Evolutionary conservation across 1,140 invertebrate genomes (phyloP), one percentile per base, ranked within the genome.

Genomic region (Drosophila repletoides): DNA sequence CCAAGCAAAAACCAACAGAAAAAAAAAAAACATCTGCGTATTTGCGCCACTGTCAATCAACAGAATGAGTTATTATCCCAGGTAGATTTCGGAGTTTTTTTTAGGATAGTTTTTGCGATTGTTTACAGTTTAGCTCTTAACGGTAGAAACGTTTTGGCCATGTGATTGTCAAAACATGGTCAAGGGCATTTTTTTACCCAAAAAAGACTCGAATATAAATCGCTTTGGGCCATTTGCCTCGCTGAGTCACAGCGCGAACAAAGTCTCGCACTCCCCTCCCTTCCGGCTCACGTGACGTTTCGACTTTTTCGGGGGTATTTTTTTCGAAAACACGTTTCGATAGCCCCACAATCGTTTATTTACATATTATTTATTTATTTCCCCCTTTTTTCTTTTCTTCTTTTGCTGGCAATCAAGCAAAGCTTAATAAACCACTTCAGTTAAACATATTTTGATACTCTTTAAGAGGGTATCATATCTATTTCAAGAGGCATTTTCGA

Each of bases 151-250:
- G 7, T n/a, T 19, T 41, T 33, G 52, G 2, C 60, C 73, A 40
- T 45, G 56, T 40, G 60, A 28, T 19, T 84, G 64, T 77, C 74
- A 63, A 84, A 84, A 83, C 58, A 83, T 79, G 70, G 80, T 79
- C 79, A 84, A 84, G 79, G 80, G 56, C 76, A 79, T 41, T n/a
- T 21, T n/a, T 60, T 38, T 6, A n/a, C 15, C 10, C 10, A 31
- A 14, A n/a, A n/a, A n/a, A n/a, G n/a, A n/a, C 40, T 3, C 21
- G 26, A 59, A 19, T 21, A 4, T 5, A n/a, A 22, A 48, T 45
- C 22, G 46, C 46, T 52, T 34, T 51, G 45, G 63, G 45, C 43
- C 45, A 60, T 51, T 22, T 66, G 55, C 36, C 55, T 40, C 24
- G 63, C n/a, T 67, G 64, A 67, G 17, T 67, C 56, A 67, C 19